Evolutionary conservation across 2,113 vertebrate genomes (phyloP).

Genomic region (Microcebus griseorufus): DNA sequence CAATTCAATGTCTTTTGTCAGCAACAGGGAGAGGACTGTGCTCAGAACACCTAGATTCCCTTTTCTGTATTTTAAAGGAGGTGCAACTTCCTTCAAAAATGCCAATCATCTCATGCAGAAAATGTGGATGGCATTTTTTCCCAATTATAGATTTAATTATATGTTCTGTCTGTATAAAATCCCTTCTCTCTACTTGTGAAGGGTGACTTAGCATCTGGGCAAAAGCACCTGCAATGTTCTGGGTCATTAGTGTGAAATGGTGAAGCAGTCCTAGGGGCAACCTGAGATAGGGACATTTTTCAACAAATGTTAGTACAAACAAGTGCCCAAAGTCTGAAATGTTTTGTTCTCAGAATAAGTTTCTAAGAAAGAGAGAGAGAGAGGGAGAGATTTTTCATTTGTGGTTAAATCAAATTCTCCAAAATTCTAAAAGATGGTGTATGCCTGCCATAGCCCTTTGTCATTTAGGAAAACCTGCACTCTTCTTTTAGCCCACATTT

Average conservation of each 20-base stretch:
- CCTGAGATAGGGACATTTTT: background rate
- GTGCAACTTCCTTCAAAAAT: background rate
- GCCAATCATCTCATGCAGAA: background rate
- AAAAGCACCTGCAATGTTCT: background rate
- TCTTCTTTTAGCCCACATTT: background rate
- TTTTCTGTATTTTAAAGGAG: conserved; percentile 10
- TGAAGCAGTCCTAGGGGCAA: background rate
- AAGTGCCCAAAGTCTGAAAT: background rate
- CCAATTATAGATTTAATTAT: background rate
- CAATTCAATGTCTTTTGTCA: conserved; percentile 7
- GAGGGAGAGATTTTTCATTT: background rate
- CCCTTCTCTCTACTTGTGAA: background rate
- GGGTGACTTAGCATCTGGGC: background rate
- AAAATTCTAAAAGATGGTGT: background rate
- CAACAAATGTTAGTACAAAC: background rate
- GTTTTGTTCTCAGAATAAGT: background rate
- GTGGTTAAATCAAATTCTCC: background rate
- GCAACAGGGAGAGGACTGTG: background rate
- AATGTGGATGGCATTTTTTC: background rate
- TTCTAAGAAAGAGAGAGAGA: background rate
- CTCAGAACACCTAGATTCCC: conserved; percentile 12
- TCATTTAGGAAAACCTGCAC: background rate
- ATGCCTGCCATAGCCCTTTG: background rate
- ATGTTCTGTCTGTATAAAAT: background rate
- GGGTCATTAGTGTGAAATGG: background rate